Evolutionary conservation across 1,140 invertebrate genomes (phyloP), one percentile per base, ranked within the genome.

Genomic region (Drosophila punjabiensis): DNA sequence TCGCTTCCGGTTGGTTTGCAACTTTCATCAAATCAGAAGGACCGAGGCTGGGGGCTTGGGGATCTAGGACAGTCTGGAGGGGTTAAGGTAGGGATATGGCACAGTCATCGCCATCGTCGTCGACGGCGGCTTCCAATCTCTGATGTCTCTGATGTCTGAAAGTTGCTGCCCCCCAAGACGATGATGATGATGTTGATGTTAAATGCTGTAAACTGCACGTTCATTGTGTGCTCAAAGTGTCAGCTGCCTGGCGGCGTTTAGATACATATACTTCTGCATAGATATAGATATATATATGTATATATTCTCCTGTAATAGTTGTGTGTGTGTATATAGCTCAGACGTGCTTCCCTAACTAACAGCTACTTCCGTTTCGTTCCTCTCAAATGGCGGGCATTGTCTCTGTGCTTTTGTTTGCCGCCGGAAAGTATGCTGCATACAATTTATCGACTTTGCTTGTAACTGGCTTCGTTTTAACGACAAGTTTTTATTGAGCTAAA

Each of bases 181-280:
- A 55, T 67, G 55, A 74, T 65, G 52, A 56, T 73, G 83, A 41
- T 73, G 80, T 77, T 74, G 77, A 63, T 71, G 73, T 73, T 67
- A 70, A 62, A 43, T 64, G 70, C 53, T 76, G 62, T 48, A 82
- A 86, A 73, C 52, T 81, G 81, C 73, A 84, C 75, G 83, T 86
- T 87, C 81, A 84, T 79, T 89, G 85, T 89, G 67, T 89, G 66
- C 68, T 64, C 68, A 64, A 84, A 88, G 85, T 88, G 78, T 84
- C 73, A 78, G 78, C 63, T 75, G 62, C 47, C 63, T 47, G 64
- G 53, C 39, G 14, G 18, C 37, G 32, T 52, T 61, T 47, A 67
- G 18, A 63, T 41, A 76, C 14, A 28, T 39, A n/a, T 55, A 35
- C 30, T 18, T 33, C 4, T 33, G 3, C 4, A 2, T 55, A 55